Evolutionary conservation across 2,888 invertebrate species (phyloP).

Genomic region (Aromia moschata): DNA sequence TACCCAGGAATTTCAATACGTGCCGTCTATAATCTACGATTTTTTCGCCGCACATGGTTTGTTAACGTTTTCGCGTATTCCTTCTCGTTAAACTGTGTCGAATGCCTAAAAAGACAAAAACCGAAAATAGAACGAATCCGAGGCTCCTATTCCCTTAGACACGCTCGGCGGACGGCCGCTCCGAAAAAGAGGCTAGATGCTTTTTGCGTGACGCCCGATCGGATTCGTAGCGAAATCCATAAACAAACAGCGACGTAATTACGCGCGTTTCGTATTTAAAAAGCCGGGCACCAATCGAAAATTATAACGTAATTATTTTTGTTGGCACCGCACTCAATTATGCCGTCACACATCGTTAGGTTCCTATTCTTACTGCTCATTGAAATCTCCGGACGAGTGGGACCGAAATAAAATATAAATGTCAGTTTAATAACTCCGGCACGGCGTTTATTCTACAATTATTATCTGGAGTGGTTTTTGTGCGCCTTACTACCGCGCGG

Average conservation of each 20-base stretch:
- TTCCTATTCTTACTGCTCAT: conserved; percentile 9
- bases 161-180: neutral
- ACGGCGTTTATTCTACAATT: neutral
- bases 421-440: conserved; percentile 1
- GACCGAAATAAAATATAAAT: conserved; percentile 5
- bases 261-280: neutral
- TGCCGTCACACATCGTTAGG: neutral
- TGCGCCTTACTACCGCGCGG: no score
- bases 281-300: neutral
- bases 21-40: no score
- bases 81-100: neutral
- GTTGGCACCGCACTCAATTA: conserved; percentile 13
- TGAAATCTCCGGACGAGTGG: neutral
- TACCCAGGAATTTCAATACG: no score
- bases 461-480: conserved; percentile 6
- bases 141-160: neutral
- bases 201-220: neutral
- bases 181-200: neutral
- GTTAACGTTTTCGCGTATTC: no score
- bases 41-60: neutral
- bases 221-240: neutral
- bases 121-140: neutral
- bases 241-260: neutral
- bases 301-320: conserved; percentile 15
- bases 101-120: neutral